A percentile compares a stretch with the other conserved stretches of the same genome.
phyloP scores from a whole-genome alignment of 2,113 vertebrate species.

The Engystomops pustulosus region DNA sequence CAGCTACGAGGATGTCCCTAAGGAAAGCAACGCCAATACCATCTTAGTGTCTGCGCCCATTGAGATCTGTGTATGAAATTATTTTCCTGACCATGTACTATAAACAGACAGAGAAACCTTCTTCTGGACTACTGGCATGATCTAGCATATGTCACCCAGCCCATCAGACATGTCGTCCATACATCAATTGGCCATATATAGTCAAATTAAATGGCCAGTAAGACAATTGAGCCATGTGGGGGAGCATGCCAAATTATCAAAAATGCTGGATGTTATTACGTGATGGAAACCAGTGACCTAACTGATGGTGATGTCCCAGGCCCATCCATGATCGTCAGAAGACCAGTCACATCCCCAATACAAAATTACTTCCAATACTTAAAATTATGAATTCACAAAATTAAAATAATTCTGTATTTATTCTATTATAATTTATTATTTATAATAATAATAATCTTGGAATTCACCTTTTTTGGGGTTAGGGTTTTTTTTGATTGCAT shows the following conservation, averaged over 20 bases:
- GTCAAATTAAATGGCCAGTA: not conserved
- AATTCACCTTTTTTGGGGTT: too few relatives aligned
- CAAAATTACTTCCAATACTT: too few relatives aligned
- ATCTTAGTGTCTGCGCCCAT: constrained; percentile 82
- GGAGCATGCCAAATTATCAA: not conserved
- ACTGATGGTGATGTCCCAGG: not conserved
- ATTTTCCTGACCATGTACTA: not conserved
- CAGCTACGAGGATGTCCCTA: constrained; percentile 77
- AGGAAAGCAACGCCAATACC: constrained; percentile 73
- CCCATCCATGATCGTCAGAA: not conserved
- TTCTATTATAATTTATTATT: not conserved
- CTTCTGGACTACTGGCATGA: not conserved
- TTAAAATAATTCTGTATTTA: not conserved
- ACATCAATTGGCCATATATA: not conserved
- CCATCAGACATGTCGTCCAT: not conserved
- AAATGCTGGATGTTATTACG: not conserved
- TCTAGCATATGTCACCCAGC: not conserved
- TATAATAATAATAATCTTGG: not conserved
- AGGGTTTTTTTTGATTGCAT: too few relatives aligned
- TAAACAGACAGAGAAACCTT: not conserved
- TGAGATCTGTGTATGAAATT: constrained; percentile 78
- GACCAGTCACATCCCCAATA: too few relatives aligned
- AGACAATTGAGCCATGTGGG: not conserved
- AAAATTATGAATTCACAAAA: not conserved
- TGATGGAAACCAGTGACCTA: not conserved